A percentile compares a stretch with the other conserved stretches of the same genome.
Conservation (phyloP, 2,113 vertebrate species). For the Sphaerodactylus townsendi region DNA sequence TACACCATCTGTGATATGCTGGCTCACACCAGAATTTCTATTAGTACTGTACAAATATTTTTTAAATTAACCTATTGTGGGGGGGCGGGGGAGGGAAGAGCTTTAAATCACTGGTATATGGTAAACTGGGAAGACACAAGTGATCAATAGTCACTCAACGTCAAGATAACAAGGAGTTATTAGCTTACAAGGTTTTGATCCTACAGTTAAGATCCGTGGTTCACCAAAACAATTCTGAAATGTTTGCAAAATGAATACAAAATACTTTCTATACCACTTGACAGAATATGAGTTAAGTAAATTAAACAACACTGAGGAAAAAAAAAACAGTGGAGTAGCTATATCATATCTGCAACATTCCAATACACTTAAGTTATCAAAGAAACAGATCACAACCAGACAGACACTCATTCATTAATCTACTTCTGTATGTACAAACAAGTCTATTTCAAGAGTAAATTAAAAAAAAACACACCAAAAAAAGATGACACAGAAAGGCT, state of each 20-base stretch:
- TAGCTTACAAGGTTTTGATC: constrained; percentile 58
- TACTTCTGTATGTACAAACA: constrained; percentile 5
- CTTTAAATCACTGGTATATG: constrained; percentile 52
- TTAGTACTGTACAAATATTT: constrained; percentile 74
- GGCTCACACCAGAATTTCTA: constrained; percentile 70
- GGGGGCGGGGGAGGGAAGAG: no score
- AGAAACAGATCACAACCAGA: constrained; percentile 49
- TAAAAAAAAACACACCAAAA: constrained; percentile 46
- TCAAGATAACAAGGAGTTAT: constrained; percentile 40
- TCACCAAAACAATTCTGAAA: constrained; percentile 42
- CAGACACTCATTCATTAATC: constrained; percentile 15
- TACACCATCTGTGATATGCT: constrained; percentile 82
- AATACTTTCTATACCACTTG: constrained; percentile 58
- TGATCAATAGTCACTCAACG: constrained; percentile 62
- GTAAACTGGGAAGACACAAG: constrained; percentile 58
- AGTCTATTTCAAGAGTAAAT: constrained; percentile 35
- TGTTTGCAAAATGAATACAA: constrained; percentile 63
- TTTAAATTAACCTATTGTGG: constrained; percentile 65
- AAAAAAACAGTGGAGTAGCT: constrained; percentile 37
- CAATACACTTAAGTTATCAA: constrained; percentile 22
- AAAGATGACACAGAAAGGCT: background rate
- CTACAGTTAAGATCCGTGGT: constrained; percentile 45
- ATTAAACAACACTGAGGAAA: constrained; percentile 57
- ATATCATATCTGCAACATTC: constrained; percentile 55
- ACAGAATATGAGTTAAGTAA: constrained; percentile 68